Conservation (phyloP, 2,113 vertebrate genomes). For the Dryoscopus gambensis region DNA sequence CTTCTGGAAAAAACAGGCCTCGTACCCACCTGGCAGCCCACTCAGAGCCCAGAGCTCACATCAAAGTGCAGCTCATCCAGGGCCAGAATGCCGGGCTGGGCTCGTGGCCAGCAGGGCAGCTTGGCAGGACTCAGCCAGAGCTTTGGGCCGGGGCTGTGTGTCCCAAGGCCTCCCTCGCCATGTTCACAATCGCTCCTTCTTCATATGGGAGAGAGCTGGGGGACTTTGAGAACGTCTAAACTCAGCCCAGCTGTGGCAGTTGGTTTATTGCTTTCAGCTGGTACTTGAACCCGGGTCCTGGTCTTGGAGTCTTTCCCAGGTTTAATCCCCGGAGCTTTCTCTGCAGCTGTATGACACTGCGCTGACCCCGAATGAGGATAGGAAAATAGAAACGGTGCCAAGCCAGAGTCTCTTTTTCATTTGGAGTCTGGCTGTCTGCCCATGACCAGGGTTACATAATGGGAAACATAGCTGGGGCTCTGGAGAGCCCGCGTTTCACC, state of each 20-base stretch:
- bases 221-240: constrained; percentile 80
- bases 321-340: constrained; percentile 99
- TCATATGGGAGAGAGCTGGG: constrained; percentile 69
- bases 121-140: constrained; percentile 14
- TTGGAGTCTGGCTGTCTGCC: constrained; percentile 99
- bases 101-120: neutral
- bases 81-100: constrained; percentile 7
- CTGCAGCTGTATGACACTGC: constrained; percentile 99
- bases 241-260: constrained; percentile 98
- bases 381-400: constrained; percentile 99
- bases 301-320: constrained; percentile 99
- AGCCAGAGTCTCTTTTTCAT: constrained; percentile 99
- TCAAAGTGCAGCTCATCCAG: constrained; percentile 17
- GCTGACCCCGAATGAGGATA: constrained; percentile 99
- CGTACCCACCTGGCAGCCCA: constrained; percentile 24
- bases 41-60: neutral
- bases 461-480: constrained; percentile 99
- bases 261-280: constrained; percentile 99
- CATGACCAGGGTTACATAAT: constrained; percentile 99
- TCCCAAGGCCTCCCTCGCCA: constrained; percentile 61
- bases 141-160: constrained; percentile 1
- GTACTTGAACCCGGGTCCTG: constrained; percentile 99
- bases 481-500: constrained; percentile 91
- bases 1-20: constrained; percentile 13
- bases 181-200: constrained; percentile 60